Percentiles rank a stretch among this genome's conserved stretches.
Evolutionary conservation across 2,113 vertebrate genomes (phyloP).

Genomic region (Odontesthes bonariensis): DNA sequence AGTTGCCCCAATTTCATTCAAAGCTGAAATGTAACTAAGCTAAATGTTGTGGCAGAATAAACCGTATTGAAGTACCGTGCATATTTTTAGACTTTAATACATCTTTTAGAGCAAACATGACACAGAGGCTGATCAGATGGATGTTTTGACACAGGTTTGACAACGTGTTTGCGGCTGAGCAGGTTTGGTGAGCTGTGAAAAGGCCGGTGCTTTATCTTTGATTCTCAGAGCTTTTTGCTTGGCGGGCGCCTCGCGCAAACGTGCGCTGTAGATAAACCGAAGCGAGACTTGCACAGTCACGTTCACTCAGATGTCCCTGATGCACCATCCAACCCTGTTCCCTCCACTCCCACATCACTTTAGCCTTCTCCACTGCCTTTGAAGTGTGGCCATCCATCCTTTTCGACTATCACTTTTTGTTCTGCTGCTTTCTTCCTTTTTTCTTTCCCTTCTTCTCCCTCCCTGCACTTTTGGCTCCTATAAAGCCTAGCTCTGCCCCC

Average conservation of each 20-base stretch:
- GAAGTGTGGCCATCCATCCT: conserved; percentile 65
- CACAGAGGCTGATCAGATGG: conserved; percentile 32
- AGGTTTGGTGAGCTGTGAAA: conserved; percentile 50
- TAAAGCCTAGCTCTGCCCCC: conserved; percentile 63
- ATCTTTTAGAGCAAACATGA: conserved; percentile 45
- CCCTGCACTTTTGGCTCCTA: conserved; percentile 50
- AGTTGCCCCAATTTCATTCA: not conserved
- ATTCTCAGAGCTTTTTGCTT: conserved; percentile 65
- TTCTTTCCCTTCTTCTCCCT: not conserved
- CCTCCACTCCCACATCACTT: conserved; percentile 58
- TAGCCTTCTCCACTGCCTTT: conserved; percentile 57
- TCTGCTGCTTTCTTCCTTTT: conserved; percentile 37
- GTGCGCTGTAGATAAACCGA: conserved; percentile 55
- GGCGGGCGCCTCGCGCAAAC: conserved; percentile 33
- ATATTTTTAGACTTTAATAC: not conserved
- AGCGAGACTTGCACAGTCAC: conserved; percentile 62
- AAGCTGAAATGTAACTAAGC: not conserved
- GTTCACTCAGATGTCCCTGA: conserved; percentile 65
- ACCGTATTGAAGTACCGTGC: not conserved
- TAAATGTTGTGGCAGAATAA: not conserved
- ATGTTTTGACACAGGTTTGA: conserved; percentile 55
- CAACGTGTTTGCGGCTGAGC: conserved; percentile 47
- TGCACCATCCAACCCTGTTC: conserved; percentile 47
- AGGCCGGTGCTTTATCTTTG: conserved; percentile 71
- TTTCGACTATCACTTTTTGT: conserved; percentile 56